Conservation (phyloP, 2,888 invertebrate genomes). For the Linnaemya tessellans region DNA sequence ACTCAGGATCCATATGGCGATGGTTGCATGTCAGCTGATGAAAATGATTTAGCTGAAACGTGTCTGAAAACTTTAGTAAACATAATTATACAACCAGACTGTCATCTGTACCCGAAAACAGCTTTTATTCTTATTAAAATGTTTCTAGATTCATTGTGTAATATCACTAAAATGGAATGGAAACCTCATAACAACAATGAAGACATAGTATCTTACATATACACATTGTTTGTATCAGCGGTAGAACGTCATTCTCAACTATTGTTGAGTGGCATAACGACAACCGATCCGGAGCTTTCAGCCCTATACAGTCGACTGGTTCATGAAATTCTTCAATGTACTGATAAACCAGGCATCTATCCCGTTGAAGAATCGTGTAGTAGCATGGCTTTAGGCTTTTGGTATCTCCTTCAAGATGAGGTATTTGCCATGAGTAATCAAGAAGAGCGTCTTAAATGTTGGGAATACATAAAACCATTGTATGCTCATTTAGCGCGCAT, state of each 20-base stretch:
- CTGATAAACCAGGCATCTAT: constrained; percentile 91
- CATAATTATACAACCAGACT: constrained; percentile 85
- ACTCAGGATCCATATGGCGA: constrained; percentile 83
- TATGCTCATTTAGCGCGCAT: constrained; percentile 91
- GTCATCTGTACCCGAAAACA: constrained; percentile 85
- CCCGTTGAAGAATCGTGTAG: constrained; percentile 95
- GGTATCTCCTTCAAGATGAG: constrained; percentile 92
- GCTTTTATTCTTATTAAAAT: constrained; percentile 86
- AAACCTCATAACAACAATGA: constrained; percentile 83
- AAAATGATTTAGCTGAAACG: constrained; percentile 85
- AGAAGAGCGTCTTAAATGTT: constrained; percentile 80
- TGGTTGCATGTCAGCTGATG: constrained; percentile 84
- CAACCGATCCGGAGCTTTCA: constrained; percentile 83
- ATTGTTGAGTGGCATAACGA: constrained; percentile 82
- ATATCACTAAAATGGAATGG: constrained; percentile 84
- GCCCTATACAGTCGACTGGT: constrained; percentile 86
- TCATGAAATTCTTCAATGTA: constrained; percentile 90
- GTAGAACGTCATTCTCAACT: constrained; percentile 88
- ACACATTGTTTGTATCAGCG: constrained; percentile 88
- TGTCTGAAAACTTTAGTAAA: constrained; percentile 86
- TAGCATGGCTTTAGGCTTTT: constrained; percentile 93
- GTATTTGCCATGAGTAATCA: constrained; percentile 80
- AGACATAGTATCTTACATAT: constrained; percentile 88
- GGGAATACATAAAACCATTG: constrained; percentile 88
- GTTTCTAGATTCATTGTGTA: constrained; percentile 85